Evolutionary conservation across 2,888 invertebrate genomes (phyloP).

Genomic region (Hetaerina titia): DNA sequence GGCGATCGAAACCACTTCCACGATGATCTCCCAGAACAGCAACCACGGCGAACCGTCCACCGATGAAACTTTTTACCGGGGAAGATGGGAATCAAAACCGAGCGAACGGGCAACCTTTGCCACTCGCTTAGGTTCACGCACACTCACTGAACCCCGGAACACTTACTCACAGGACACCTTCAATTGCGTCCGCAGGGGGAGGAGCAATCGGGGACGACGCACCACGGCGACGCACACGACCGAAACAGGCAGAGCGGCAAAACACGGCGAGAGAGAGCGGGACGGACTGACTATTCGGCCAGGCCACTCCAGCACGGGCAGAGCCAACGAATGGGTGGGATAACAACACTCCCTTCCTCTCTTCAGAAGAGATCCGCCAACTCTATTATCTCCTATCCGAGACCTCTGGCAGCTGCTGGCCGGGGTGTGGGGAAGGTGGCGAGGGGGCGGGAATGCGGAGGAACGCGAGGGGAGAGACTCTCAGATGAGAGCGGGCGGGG

Average conservation of each 20-base stretch:
- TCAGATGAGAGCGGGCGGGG: too few relatives aligned
- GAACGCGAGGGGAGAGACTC: background rate
- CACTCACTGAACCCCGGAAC: background rate
- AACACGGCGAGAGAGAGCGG: background rate
- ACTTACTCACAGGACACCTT: background rate
- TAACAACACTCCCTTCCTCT: background rate
- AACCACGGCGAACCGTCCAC: background rate
- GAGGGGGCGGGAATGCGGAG: background rate
- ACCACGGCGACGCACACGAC: background rate
- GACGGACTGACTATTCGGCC: background rate
- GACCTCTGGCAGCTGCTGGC: constrained; percentile 23
- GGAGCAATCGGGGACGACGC: background rate
- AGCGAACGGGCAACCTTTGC: too few relatives aligned
- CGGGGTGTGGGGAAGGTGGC: background rate
- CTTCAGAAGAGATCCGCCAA: background rate
- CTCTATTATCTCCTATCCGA: constrained; percentile 28
- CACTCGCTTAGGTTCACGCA: too few relatives aligned
- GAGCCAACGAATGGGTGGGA: background rate
- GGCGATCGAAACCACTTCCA: background rate
- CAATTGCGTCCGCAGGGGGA: background rate
- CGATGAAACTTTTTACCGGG: background rate
- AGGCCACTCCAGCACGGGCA: background rate
- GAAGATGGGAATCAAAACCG: too few relatives aligned
- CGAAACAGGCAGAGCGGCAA: background rate
- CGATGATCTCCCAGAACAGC: background rate